Evolutionary conservation across 2,113 vertebrate species (phyloP), one percentile per base, ranked within the genome.

Genomic region (Rhynchopsitta pachyrhyncha): DNA sequence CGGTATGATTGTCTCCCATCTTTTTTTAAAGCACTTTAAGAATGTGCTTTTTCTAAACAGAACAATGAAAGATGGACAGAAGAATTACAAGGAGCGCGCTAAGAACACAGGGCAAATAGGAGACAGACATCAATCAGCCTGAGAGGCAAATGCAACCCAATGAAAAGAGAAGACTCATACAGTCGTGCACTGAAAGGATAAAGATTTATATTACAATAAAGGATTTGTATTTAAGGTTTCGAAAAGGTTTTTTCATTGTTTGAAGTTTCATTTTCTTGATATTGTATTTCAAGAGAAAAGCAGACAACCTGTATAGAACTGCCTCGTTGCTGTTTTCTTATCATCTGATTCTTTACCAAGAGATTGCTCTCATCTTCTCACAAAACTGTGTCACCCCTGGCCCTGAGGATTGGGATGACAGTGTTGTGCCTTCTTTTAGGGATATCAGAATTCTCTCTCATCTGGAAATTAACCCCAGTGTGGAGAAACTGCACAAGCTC

Each of bases 181-280:
- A 96, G 91, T 92, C 91, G 80, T 0, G 10, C 88, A 85, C 59
- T 91, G 94, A 94, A 96, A 95, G 93, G 95, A 97, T 91, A 91
- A 94, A 93, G 96, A 97, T 91, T 96, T 95, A 95, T 96, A 92
- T 95, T 95, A 97, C 96, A 97, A 95, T 93, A 95, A 96, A 96
- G 88, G 95, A 95, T 95, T 97, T 97, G 84, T 85, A 95, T 69
- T 93, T 96, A 92, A 96, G 86, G 80, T 93, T 96, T 94, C 2
- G 0, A 77, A 91, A 96, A 85, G 85, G 68, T 35, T 68, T 85
- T 91, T 68, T 37, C 47, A 77, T 83, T 63, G 62, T 42, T 13
- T 52, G 2, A 94, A 92, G 86, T 85, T 96, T 85, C 88, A 1
- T 94, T 95, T 97, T 97, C 96, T 93, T 96, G 88, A 94, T 84